Conservation (phyloP, 2,113 vertebrate species). For the Ranitomeya variabilis region DNA sequence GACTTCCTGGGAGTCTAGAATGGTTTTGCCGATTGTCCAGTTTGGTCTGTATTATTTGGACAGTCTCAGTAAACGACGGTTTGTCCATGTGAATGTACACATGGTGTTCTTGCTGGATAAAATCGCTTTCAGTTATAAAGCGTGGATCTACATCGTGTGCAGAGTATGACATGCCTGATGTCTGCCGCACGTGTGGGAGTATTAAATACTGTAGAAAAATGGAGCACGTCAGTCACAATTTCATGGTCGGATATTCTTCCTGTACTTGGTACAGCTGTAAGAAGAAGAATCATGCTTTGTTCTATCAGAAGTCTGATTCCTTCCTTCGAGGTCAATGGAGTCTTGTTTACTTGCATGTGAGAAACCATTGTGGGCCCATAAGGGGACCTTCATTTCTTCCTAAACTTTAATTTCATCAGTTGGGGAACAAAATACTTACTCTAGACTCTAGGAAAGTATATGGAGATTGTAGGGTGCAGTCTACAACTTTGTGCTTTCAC, state of each 20-base stretch:
- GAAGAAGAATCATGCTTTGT: background rate
- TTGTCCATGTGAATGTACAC: background rate
- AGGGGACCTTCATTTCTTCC: too few relatives aligned
- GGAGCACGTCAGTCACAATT: background rate
- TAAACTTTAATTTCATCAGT: too few relatives aligned
- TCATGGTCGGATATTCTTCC: background rate
- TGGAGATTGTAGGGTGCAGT: too few relatives aligned
- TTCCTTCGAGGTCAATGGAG: background rate
- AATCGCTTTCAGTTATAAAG: background rate
- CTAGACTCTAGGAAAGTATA: too few relatives aligned
- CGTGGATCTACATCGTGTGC: background rate
- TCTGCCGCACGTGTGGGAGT: background rate
- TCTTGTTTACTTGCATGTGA: background rate
- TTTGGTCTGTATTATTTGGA: background rate
- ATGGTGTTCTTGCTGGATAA: background rate
- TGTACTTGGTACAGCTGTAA: background rate
- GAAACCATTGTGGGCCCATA: background rate
- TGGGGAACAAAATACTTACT: too few relatives aligned
- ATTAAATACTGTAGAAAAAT: background rate
- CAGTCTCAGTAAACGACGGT: background rate
- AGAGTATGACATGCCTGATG: background rate
- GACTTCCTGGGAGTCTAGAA: too few relatives aligned
- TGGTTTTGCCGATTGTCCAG: too few relatives aligned
- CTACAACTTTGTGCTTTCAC: too few relatives aligned
- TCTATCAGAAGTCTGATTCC: background rate